These are phyloP conservation scores for Stercorarius parasiticus DNA, from an alignment of 2,113 vertebrate species.

Conservation along the genomic window DNA sequence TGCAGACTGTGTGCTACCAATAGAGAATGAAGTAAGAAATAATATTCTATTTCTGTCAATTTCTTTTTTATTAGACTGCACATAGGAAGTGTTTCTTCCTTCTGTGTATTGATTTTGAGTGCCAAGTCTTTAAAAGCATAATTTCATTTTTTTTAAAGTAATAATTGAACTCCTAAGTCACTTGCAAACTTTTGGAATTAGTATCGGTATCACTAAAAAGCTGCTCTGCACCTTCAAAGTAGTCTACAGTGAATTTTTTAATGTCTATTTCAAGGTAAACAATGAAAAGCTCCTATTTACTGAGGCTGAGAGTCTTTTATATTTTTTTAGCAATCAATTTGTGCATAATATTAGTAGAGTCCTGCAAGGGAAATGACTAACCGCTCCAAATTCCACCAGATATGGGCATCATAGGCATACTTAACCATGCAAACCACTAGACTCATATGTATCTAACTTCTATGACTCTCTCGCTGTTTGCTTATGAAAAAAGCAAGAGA, in stretches of 20 bases:
- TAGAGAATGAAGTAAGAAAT: constrained; percentile 91
- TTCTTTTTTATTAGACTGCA: background rate
- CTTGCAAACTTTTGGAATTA: background rate
- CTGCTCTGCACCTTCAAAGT: background rate
- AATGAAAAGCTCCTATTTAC: background rate
- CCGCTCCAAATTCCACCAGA: background rate
- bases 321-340: background rate
- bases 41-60: background rate
- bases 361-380: background rate
- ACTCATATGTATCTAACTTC: background rate
- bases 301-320: background rate
- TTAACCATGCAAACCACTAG: background rate
- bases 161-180: background rate
- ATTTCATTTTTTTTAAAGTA: background rate
- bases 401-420: background rate
- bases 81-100: background rate
- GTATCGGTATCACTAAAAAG: background rate
- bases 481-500: background rate
- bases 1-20: constrained; percentile 92
- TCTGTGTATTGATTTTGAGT: background rate
- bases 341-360: background rate
- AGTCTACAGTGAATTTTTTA: background rate
- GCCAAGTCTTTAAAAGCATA: background rate
- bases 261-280: background rate
- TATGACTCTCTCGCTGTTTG: background rate